These are phyloP conservation scores for Ellobium chinense DNA, from an alignment of 2,888 invertebrate species.

Conservation along the genomic window DNA sequence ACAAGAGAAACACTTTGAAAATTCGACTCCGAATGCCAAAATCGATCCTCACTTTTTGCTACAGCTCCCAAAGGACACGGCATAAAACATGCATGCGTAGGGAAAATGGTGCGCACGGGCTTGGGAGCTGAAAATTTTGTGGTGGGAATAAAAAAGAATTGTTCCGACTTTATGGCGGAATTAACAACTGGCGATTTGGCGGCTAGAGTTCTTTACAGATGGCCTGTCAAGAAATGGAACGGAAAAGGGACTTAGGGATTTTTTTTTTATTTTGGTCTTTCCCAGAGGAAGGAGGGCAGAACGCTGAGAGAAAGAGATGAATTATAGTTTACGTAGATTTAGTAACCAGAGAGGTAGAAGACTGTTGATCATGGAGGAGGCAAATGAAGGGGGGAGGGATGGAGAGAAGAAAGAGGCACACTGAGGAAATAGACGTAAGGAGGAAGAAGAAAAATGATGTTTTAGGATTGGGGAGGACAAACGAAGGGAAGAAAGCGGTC, in stretches of 20 bases:
- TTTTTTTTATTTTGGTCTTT: too few species aligned
- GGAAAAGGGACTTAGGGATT: too few species aligned
- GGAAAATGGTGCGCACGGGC: neutral
- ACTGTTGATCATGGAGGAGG: neutral
- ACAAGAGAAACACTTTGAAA: conserved; percentile 1
- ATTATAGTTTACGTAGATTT: too few species aligned
- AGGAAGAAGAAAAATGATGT: neutral
- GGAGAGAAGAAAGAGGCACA: too few species aligned
- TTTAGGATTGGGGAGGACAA: neutral
- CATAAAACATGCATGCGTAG: neutral
- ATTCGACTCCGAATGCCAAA: neutral
- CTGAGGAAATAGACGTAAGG: too few species aligned
- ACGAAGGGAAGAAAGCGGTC: neutral
- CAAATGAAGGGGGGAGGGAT: neutral
- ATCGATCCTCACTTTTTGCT: neutral
- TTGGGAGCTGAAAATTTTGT: neutral
- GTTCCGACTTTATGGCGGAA: neutral
- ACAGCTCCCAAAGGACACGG: neutral
- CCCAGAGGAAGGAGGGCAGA: too few species aligned
- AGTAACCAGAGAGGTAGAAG: too few species aligned
- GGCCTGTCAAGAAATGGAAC: too few species aligned
- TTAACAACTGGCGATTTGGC: neutral
- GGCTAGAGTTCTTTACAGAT: neutral
- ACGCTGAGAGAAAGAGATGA: too few species aligned
- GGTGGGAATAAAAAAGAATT: neutral